Evolutionary conservation across 2,888 invertebrate genomes (phyloP).

Genomic region (Lasioglossum villosulum): DNA sequence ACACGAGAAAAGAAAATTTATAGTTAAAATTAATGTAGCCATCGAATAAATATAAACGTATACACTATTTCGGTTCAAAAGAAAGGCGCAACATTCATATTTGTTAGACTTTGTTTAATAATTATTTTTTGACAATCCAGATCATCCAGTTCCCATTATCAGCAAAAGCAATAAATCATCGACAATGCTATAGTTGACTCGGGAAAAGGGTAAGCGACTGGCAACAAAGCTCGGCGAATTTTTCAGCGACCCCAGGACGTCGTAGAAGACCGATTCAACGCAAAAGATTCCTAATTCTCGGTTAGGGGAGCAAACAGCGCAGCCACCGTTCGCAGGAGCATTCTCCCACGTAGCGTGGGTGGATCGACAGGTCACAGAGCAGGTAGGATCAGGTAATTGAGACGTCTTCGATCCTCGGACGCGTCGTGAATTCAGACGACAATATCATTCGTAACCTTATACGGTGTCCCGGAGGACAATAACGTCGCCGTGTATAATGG

Average conservation of each 20-base stretch:
- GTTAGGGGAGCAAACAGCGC: not conserved
- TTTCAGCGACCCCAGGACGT: not conserved
- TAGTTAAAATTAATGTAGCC: no score
- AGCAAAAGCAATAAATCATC: not conserved
- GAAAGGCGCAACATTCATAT: no score
- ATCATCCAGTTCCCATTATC: not conserved
- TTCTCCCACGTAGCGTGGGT: constrained; percentile 55
- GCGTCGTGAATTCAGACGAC: constrained; percentile 59
- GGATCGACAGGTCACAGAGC: constrained; percentile 69
- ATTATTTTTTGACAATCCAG: not conserved
- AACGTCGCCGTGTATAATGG: constrained; percentile 57
- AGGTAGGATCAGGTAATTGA: constrained; percentile 77
- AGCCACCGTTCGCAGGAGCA: not conserved
- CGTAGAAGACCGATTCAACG: not conserved
- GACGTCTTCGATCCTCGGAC: constrained; percentile 70
- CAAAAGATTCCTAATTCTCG: constrained; percentile 16
- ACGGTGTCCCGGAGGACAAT: constrained; percentile 70
- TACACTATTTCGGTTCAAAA: no score
- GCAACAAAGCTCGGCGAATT: not conserved
- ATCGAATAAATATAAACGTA: no score
- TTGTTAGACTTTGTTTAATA: no score
- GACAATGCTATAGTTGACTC: not conserved
- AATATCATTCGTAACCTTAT: constrained; percentile 73
- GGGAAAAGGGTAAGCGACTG: not conserved
- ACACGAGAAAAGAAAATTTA: no score